Base-by-base conservation (phyloP, 2,888 invertebrate genomes). In the Lasioglossum pauxillum region DNA sequence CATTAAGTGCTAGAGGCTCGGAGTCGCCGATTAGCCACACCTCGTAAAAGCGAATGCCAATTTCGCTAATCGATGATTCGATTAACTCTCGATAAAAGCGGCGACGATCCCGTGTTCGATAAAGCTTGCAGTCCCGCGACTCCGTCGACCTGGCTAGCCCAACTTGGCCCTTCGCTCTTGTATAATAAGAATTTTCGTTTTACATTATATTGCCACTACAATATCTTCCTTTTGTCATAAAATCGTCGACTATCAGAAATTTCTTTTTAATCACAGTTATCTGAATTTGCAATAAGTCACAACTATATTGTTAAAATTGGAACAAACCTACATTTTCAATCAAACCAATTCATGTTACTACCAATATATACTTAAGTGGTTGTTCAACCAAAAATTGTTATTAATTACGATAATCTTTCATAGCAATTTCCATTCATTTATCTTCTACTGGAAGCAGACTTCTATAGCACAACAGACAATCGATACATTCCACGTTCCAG, bases 11-110 rank as follows among this genome's bases (percentile, higher is more conserved):
- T 83, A 81, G 75, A 74, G 79, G 80, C 79, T 89, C 78, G 83
- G 74, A 84, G 82, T 81, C 83, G 89, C 88, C 91, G 91, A 92
- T 93, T 92, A 91, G 92, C 86, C 88, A 90, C 89, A 91, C 92
- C 90, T 91, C 88, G 89, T 92, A 91, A 92, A 92, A 90, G 89
- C 85, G 84, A 91, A 88, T 84, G 85, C 83, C 89, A 88, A 89
- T 93, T 92, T 89, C 87, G 80, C 82, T 90, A 90, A 91, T 93
- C 91, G 90, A 91, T 91, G 87, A 78, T 84, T 85, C 83, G 83
- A 83, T 85, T 75, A 83, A 78, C 46, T 78, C n/a, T 78, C 76
- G 82, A 83, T 85, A 75, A 84, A 86, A 74, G 44, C 44, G 69
- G 78, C 31, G 64, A 44, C 16, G 80, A 76, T 72, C 53, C 27